phyloP scores from a whole-genome alignment of 2,113 vertebrate species.

The Eulacestoma nigropectus region DNA sequence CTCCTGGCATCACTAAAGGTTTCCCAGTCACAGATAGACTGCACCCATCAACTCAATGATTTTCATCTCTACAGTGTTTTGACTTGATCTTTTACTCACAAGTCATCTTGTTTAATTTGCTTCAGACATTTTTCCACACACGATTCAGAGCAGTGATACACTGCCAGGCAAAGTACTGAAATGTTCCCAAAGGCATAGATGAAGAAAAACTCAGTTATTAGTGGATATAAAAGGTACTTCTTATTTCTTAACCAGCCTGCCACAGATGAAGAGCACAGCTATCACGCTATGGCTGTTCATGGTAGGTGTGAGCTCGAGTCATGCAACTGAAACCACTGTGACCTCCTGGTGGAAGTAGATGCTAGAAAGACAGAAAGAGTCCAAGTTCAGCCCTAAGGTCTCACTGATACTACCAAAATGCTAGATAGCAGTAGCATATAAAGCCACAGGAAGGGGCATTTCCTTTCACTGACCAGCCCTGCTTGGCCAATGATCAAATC shows the following conservation, averaged over 20 bases:
- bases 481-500: background rate
- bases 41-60: background rate
- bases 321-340: background rate
- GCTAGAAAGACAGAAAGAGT: background rate
- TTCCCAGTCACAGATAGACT: background rate
- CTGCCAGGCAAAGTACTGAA: constrained; percentile 40
- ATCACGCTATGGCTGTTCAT: rapidly evolving
- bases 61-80: constrained; percentile 6
- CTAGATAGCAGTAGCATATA: background rate
- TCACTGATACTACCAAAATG: background rate
- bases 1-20: background rate
- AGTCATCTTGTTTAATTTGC: constrained; percentile 23
- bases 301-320: background rate
- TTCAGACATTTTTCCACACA: constrained; percentile 14
- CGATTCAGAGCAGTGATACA: background rate
- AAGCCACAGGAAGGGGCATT: background rate
- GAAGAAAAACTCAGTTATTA: constrained; percentile 32
- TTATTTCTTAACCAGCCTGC: background rate
- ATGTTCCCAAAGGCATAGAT: constrained; percentile 23
- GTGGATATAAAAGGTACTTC: constrained; percentile 6
- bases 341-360: background rate
- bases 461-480: background rate
- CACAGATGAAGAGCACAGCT: background rate
- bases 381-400: background rate
- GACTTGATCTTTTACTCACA: constrained; percentile 38